Percentiles rank a stretch among this genome's conserved stretches.
phyloP scores from a whole-genome alignment of 2,113 vertebrate genomes.

The rat (Rattus norvegicus) region GRCr8 NC_086028.1:95498001-95498500 shows the following conservation, averaged over 20 bases:
- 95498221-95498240: not conserved
- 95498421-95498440: not conserved
- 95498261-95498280: not conserved
- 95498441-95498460: not conserved
- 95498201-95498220: not conserved
- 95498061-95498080: not conserved
- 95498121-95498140: not conserved
- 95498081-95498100: not conserved
- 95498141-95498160: not conserved
- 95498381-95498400: no score
- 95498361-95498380: no score
- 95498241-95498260: not conserved
- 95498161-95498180: not conserved
- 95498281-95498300: not conserved
- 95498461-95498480: no score
- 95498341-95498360: not conserved
- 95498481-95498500: not conserved
- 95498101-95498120: not conserved
- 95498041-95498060: not conserved
- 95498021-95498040: not conserved
- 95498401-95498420: no score
- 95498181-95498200: not conserved
- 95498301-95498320: not conserved
- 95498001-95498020: no score
- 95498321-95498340: not conserved